phyloP scores from a whole-genome alignment of 2,888 invertebrate species.

The Lepetodrilus schrolli region DNA sequence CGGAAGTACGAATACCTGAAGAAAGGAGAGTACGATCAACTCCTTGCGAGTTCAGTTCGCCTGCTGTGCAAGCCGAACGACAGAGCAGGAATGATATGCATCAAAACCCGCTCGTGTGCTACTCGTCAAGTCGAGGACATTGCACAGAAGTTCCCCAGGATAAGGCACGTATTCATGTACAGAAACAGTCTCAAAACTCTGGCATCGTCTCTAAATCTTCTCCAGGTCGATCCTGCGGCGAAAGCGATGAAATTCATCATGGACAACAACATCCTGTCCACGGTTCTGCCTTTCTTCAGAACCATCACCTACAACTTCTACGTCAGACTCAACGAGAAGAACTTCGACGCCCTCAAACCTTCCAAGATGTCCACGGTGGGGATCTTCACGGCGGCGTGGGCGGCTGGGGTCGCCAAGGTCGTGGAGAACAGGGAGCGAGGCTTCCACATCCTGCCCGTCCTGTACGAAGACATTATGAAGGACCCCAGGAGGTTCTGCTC shows the following conservation, averaged over 20 bases:
- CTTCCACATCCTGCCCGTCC: slow-evolving; percentile 57
- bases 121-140: slow-evolving; percentile 62
- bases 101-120: slow-evolving; percentile 61
- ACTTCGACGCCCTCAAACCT: slow-evolving; percentile 45
- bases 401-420: slow-evolving; percentile 55
- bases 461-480: slow-evolving; percentile 69
- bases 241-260: slow-evolving; percentile 57
- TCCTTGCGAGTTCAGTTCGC: slow-evolving; percentile 61
- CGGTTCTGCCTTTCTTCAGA: slow-evolving; percentile 58
- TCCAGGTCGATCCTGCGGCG: slow-evolving; percentile 55
- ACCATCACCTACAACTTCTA: slow-evolving; percentile 53
- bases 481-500: slow-evolving; percentile 57
- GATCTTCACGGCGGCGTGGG: slow-evolving; percentile 63
- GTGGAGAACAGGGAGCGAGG: slow-evolving; percentile 58
- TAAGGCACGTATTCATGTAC: slow-evolving; percentile 64
- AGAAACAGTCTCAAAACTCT: slow-evolving; percentile 66
- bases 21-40: slow-evolving; percentile 60
- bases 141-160: slow-evolving; percentile 55
- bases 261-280: slow-evolving; percentile 58
- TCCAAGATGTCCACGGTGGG: slow-evolving; percentile 54
- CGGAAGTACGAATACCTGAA: slow-evolving; percentile 52
- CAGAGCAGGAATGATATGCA: slow-evolving; percentile 56
- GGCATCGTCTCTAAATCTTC: slow-evolving; percentile 57
- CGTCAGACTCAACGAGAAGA: slow-evolving; percentile 56
- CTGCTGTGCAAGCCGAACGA: slow-evolving; percentile 67